phyloP scores from a whole-genome alignment of 2,888 invertebrate species.

The Neocrepidodera transversa region DNA sequence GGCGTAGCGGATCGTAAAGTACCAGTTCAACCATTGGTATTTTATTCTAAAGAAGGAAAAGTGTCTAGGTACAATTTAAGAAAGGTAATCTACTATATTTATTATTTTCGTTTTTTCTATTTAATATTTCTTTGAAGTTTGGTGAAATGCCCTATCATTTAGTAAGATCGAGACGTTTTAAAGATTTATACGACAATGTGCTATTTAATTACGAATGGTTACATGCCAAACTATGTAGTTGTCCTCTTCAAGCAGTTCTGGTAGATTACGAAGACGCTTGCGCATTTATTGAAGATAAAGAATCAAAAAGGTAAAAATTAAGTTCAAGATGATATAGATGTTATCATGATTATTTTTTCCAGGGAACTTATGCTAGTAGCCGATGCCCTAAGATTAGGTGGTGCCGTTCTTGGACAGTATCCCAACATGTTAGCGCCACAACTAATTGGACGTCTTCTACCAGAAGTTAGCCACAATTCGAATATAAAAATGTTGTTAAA shows the following conservation, averaged over 20 bases:
- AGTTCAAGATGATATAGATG: too few relatives aligned
- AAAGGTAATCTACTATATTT: constrained; percentile 63
- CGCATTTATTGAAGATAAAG: constrained; percentile 79
- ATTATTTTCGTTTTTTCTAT: not conserved
- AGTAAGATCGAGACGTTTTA: constrained; percentile 87
- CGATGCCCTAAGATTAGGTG: constrained; percentile 91
- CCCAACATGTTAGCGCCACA: constrained; percentile 97
- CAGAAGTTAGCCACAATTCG: constrained; percentile 83
- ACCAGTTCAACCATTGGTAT: constrained; percentile 91
- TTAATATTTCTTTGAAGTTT: constrained; percentile 68
- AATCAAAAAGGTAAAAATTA: constrained; percentile 71
- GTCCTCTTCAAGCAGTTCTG: constrained; percentile 92
- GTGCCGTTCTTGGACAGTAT: constrained; percentile 89
- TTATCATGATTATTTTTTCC: constrained; percentile 41
- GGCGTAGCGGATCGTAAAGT: constrained; percentile 93
- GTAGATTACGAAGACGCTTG: constrained; percentile 96
- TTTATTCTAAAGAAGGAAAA: constrained; percentile 88
- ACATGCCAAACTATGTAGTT: constrained; percentile 93
- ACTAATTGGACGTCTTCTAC: constrained; percentile 88
- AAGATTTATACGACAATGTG: constrained; percentile 89
- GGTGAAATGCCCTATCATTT: constrained; percentile 96
- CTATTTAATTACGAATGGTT: constrained; percentile 98
- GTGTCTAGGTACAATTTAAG: constrained; percentile 91
- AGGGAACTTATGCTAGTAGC: constrained; percentile 92
- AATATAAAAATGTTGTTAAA: constrained; percentile 86